Evolutionary conservation across 2,888 invertebrate genomes (phyloP).

Genomic region (Disparrhopalites patrizii): DNA sequence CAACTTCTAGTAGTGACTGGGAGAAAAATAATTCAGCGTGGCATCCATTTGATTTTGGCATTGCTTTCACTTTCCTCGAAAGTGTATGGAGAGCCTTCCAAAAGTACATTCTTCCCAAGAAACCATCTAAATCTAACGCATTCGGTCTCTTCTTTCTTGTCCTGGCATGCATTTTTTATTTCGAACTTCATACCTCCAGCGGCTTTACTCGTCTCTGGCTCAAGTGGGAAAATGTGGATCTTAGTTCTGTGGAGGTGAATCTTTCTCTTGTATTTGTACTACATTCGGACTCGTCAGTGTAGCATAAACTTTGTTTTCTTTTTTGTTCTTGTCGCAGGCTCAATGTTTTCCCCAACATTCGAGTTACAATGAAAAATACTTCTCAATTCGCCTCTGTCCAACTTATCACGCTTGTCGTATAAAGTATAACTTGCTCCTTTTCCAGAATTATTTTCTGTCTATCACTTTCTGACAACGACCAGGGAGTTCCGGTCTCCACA

Average conservation of each 20-base stretch:
- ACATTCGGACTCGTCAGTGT: too few species aligned
- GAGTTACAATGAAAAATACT: too few species aligned
- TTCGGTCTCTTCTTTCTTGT: conserved; percentile 47
- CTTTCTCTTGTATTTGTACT: background rate
- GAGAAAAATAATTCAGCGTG: background rate
- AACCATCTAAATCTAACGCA: conserved; percentile 43
- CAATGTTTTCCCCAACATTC: too few species aligned
- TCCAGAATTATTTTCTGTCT: too few species aligned
- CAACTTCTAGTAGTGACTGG: background rate
- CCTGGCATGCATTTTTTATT: conserved; percentile 48
- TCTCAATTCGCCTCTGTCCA: too few species aligned
- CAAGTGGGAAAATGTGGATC: conserved; percentile 49
- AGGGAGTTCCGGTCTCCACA: too few species aligned
- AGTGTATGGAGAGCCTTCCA: conserved; percentile 3
- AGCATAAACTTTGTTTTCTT: too few species aligned
- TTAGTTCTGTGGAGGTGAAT: conserved; percentile 42
- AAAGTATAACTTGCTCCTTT: too few species aligned
- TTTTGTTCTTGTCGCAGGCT: too few species aligned
- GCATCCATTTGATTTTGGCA: conserved; percentile 4
- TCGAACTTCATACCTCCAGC: conserved; percentile 49
- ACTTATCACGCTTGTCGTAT: too few species aligned
- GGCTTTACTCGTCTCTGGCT: conserved; percentile 50
- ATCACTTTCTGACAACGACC: too few species aligned
- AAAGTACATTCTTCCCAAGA: conserved; percentile 32
- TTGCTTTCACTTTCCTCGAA: conserved; percentile 1